Base-by-base conservation (phyloP, 2,113 vertebrate genomes). In the Caloenas nicobarica region DNA sequence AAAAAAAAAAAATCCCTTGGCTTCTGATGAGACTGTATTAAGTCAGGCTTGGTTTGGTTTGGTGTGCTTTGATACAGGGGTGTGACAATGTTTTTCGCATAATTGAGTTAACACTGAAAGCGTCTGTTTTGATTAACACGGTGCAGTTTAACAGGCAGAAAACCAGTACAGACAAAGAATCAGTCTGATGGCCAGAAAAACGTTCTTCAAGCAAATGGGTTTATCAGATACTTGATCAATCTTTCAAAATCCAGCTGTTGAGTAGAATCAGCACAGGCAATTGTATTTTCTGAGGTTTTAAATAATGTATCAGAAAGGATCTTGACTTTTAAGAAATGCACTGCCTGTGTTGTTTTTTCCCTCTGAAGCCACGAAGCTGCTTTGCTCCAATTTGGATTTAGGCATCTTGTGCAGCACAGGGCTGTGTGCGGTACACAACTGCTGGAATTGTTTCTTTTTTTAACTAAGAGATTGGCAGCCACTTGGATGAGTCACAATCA, bases 401-500 rank as follows among this genome's bases (percentile, higher is more conserved):
- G 82, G 53, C 5, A 2, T 84, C 83, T 93, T 73, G 34, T 53
- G 80, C 83, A 72, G 73, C 65, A 72, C 29, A 60, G 73, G 44
- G 65, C 73, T 92, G 89, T 76, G 60, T 87, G 83, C 2, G 4
- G 57, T 91, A 89, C 62, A 77, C 86, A 96, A 72, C 70, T 91
- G 92, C 88, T 94, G 93, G 90, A 95, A 94, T 97, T 90, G 91
- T 97, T 97, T 96, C 91, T 87, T 96, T 97, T 97, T 95, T 95
- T 95, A 94, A 89, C 88, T 62, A 83, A 40, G 78, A 94, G 93
- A 93, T 94, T 95, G 94, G 76, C 94, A 97, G 90, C 82, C 92
- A 89, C 77, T 95, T 95, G 84, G 83, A 72, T 96, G 96, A 96
- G 88, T 97, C 97, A 97, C 89, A 54, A 50, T 89, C 72, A 87